phyloP scores from a whole-genome alignment of 35 echinoderm and acorn worm species.

The Ophioderma brevispina region DNA sequence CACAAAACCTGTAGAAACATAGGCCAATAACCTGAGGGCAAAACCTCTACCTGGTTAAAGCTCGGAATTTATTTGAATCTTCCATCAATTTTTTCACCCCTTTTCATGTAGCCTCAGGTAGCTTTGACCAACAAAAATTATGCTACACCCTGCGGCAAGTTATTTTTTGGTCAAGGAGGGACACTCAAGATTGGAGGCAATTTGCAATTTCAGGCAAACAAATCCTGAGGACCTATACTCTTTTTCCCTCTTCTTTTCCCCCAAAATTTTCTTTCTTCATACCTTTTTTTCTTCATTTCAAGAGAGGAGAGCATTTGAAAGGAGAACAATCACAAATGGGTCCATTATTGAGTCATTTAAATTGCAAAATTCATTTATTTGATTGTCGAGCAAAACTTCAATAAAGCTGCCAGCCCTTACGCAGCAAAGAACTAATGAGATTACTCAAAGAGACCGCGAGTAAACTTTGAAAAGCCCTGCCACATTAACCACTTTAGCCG shows the following conservation, averaged over 20 bases:
- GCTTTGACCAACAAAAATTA: conserved; percentile 5
- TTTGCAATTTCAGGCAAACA: background rate
- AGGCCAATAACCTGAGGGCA: background rate
- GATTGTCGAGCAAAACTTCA: background rate
- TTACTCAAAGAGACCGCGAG: too few relatives aligned
- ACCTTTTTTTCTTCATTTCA: background rate
- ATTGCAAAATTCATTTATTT: background rate
- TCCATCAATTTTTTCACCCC: background rate
- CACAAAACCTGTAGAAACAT: background rate
- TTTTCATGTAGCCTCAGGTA: background rate
- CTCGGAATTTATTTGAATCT: background rate
- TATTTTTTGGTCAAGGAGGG: background rate
- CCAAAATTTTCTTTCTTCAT: background rate
- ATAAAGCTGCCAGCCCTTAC: background rate
- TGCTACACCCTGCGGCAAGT: background rate
- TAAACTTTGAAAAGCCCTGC: too few relatives aligned
- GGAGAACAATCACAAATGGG: background rate
- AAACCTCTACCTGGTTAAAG: background rate
- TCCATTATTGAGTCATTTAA: background rate
- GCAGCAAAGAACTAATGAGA: background rate
- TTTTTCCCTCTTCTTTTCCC: background rate
- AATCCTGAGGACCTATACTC: background rate
- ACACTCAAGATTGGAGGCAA: background rate
- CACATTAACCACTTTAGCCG: too few relatives aligned
- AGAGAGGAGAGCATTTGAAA: too few relatives aligned